phyloP scores from a whole-genome alignment of 2,797 vertebrate genomes.

The Melanotaenia maccullochi region DNA sequence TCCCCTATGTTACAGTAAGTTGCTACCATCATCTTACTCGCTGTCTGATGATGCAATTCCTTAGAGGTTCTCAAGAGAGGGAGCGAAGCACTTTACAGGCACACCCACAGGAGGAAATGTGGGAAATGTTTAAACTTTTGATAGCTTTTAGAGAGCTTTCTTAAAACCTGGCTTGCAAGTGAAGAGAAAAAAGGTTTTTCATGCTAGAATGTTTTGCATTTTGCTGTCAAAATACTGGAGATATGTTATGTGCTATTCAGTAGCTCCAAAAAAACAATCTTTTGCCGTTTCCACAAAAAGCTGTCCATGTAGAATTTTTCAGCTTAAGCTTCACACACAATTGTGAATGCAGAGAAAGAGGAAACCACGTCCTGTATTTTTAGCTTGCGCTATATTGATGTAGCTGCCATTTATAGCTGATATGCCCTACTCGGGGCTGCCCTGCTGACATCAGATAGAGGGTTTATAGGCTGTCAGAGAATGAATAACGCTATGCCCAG shows the following conservation, averaged over 20 bases:
- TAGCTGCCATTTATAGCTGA: slow-evolving; percentile 74
- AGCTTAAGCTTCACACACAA: slow-evolving; percentile 52
- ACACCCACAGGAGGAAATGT: slow-evolving; percentile 73
- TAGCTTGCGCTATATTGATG: slow-evolving; percentile 61
- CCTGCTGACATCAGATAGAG: slow-evolving; percentile 53
- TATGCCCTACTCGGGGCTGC: slow-evolving; percentile 56
- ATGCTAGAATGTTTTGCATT: slow-evolving; percentile 36
- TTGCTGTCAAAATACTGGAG: slow-evolving; percentile 42
- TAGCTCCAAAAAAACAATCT: slow-evolving; percentile 35
- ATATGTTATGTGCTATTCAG: slow-evolving; percentile 38
- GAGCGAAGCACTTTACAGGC: slow-evolving; percentile 76
- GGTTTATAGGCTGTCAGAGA: slow-evolving; percentile 38
- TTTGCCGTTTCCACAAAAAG: slow-evolving; percentile 25
- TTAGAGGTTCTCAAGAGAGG: slow-evolving; percentile 62
- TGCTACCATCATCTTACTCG: slow-evolving; percentile 70
- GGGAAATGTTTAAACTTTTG: slow-evolving; percentile 74
- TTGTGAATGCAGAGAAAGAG: slow-evolving; percentile 68
- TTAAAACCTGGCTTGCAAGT: slow-evolving; percentile 45
- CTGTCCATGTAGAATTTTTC: slow-evolving; percentile 17
- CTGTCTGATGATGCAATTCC: slow-evolving; percentile 76
- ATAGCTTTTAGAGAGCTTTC: slow-evolving; percentile 69
- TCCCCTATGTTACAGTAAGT: slow-evolving; percentile 75
- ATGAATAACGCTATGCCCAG: slow-evolving; percentile 26
- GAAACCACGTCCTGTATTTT: slow-evolving; percentile 67
- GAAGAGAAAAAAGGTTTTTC: slow-evolving; percentile 42